phyloP scores from a whole-genome alignment of 1,140 invertebrate genomes.

The Laodelphax striatellus region DNA sequence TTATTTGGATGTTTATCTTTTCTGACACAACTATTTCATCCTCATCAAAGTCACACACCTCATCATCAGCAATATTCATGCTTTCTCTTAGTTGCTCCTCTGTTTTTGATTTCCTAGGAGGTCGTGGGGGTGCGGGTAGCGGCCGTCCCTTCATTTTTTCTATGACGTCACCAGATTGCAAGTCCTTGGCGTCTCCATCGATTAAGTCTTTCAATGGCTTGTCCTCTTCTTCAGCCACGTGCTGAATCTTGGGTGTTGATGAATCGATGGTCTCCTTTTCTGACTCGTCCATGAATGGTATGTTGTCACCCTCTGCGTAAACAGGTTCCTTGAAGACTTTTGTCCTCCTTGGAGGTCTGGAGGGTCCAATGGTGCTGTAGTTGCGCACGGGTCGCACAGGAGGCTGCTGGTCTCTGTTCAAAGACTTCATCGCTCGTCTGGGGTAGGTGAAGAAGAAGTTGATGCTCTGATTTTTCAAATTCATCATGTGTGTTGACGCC shows the following conservation, averaged over 20 bases:
- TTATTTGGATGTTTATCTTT: conserved; percentile 7
- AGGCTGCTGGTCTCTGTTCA: conserved; percentile 13
- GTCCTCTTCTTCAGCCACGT: not conserved
- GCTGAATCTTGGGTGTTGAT: not conserved
- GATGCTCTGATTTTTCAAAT: conserved; percentile 20
- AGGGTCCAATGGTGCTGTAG: conserved; percentile 50
- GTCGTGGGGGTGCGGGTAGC: conserved; percentile 65
- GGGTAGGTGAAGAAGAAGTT: conserved; percentile 39
- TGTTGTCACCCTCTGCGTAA: conserved; percentile 21
- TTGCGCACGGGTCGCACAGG: conserved; percentile 44
- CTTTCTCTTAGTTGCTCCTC: conserved; percentile 26
- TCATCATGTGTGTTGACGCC: conserved; percentile 25
- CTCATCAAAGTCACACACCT: conserved; percentile 6
- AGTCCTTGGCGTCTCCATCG: conserved; percentile 26
- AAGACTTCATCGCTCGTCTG: conserved; percentile 20
- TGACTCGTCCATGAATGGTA: conserved; percentile 15
- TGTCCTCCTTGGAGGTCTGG: conserved; percentile 41
- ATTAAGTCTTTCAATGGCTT: not conserved
- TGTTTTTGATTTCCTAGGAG: conserved; percentile 41
- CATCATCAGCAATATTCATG: conserved; percentile 3
- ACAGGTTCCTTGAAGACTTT: conserved; percentile 31
- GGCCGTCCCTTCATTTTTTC: conserved; percentile 70
- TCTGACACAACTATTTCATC: conserved; percentile 3
- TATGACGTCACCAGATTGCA: conserved; percentile 55
- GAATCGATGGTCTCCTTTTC: not conserved